Evolutionary conservation across 2,797 vertebrate species (phyloP), one percentile per base, ranked within the genome.

Genomic region (Sebastes ruberrimus): DNA sequence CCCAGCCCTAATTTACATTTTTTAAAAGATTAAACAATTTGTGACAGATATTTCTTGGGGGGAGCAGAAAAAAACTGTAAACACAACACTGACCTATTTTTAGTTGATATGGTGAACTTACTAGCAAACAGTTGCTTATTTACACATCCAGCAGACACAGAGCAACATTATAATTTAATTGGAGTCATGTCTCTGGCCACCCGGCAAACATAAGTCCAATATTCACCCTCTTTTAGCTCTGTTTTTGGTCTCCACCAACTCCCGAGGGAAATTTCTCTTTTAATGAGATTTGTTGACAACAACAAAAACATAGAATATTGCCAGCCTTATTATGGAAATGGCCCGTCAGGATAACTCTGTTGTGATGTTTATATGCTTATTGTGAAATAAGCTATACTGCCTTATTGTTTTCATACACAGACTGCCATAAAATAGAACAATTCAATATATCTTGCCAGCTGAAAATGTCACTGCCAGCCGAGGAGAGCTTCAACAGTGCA

Each of bases 361-460:
- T 68, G 53, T 77, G 73, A 76, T 64, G 73, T 66, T 77, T 56
- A 53, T 70, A 61, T 77, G 46, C 33, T 78, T 76, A 76, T 73
- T 42, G 46, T 22, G 52, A 79, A 82, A 82, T 76, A 10, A n/a
- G 32, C 53, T 57, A 60, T 20, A 33, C 56, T 33, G 27, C 66
- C 25, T 68, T 61, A 20, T 55, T 73, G 57, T 69, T 77, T 86
- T 14, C 7, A 28, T 53, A 23, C 7, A 65, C 53, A 65, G 10
- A 14, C 22, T 32, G 32, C 10, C 25, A n/a, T 56, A 62, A 30
- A 74, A 71, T 13, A 68, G 56, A 46, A 55, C 16, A 59, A 35
- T 76, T 74, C 30, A 82, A 53, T 25, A 56, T 38, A 52, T 57
- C 6, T 61, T 56, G 6, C 35, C 35, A 23, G 46, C 13, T 20